These are phyloP conservation scores for Nothoprocta perdicaria DNA, from an alignment of 2,113 vertebrate species.

Conservation along the genomic window DNA sequence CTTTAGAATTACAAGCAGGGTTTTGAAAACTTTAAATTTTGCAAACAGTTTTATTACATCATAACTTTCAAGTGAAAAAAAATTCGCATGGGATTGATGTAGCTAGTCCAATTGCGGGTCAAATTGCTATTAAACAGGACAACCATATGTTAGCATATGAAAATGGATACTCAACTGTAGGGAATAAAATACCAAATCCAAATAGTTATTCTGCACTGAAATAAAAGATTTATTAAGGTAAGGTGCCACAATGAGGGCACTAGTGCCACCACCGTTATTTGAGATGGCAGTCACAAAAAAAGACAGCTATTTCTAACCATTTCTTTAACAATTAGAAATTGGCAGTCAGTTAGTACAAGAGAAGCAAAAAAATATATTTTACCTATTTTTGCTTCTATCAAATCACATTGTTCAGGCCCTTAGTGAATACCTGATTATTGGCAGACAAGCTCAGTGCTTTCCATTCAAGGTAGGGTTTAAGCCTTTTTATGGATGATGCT, in stretches of 20 bases:
- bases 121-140: not conserved
- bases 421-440: not conserved
- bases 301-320: not conserved
- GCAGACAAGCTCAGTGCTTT: not conserved
- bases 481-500: not conserved
- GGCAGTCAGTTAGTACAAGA: not conserved
- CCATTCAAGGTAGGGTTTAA: not conserved
- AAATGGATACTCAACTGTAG: not conserved
- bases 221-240: not conserved
- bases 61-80: not conserved
- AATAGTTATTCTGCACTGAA: not conserved
- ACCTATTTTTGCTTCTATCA: not conserved
- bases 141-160: not conserved
- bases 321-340: not conserved
- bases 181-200: not conserved
- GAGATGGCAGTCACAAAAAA: not conserved
- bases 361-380: not conserved
- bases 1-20: not conserved
- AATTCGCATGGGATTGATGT: not conserved
- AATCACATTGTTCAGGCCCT: not conserved
- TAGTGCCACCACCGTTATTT: not conserved
- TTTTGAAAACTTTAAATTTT: not conserved
- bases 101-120: constrained; percentile 2
- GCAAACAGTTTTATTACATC: not conserved
- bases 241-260: not conserved